A percentile compares a stretch with the other conserved stretches of the same genome.
Conservation (phyloP, 2,888 invertebrate species). For the Allolobophora icterica region DNA sequence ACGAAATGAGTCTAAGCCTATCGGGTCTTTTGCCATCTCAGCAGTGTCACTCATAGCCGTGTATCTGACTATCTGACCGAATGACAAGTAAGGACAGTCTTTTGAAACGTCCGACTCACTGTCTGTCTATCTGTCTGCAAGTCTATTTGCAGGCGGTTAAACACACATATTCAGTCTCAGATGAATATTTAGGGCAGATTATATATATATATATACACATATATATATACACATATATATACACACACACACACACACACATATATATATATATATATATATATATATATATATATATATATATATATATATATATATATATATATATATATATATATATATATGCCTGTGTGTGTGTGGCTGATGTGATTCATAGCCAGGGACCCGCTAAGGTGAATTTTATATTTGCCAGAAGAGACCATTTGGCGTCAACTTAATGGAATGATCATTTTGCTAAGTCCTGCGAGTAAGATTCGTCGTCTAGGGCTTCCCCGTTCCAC, state of each 20-base stretch:
- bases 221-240: no score
- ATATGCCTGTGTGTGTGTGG: not conserved
- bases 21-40: not conserved
- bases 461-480: not conserved
- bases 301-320: no score
- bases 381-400: conserved; percentile 8
- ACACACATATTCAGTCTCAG: not conserved
- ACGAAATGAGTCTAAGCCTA: no score
- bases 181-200: not conserved
- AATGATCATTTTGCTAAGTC: conserved; percentile 10
- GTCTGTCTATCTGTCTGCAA: not conserved
- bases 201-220: not conserved
- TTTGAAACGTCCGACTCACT: not conserved
- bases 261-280: no score
- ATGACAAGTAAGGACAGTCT: not conserved
- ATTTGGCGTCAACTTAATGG: conserved; percentile 11
- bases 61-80: not conserved
- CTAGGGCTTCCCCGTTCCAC: not conserved
- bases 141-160: not conserved
- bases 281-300: no score
- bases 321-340: not conserved
- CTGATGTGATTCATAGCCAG: not conserved
- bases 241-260: no score
- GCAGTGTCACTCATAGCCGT: not conserved
- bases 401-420: not conserved